A percentile compares a stretch with the other conserved stretches of the same genome.
phyloP scores from a whole-genome alignment of 2,797 vertebrate species.

The Phataginus tricuspis region DNA sequence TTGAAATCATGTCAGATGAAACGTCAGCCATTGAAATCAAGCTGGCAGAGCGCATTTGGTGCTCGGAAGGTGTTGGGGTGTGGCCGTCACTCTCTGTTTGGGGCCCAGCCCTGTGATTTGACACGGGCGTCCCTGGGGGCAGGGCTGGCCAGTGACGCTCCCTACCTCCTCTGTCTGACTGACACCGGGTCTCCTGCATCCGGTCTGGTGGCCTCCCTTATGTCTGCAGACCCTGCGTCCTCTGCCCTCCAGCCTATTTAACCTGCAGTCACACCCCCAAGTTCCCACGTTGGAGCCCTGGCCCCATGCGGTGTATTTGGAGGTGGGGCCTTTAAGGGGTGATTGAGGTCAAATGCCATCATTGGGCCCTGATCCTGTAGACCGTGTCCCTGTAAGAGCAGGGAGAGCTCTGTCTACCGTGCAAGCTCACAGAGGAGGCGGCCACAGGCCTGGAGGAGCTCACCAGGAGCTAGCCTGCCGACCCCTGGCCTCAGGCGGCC shows the following conservation, averaged over 20 bases:
- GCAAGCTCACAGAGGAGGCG: accelerated
- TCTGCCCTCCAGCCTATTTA: not conserved
- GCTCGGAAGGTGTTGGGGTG: accelerated
- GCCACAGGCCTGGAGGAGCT: not conserved
- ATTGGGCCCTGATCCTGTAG: not conserved
- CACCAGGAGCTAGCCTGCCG: not conserved
- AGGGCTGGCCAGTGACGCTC: not conserved
- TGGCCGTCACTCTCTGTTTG: too few relatives aligned
- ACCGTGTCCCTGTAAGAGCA: not conserved
- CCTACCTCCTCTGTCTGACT: too few relatives aligned
- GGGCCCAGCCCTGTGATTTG: too few relatives aligned
- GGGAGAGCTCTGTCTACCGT: accelerated
- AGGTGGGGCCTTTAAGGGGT: not conserved
- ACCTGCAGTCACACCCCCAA: too few relatives aligned
- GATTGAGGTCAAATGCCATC: not conserved
- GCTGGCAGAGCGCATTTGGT: not conserved
- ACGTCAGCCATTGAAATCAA: accelerated
- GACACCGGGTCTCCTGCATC: too few relatives aligned
- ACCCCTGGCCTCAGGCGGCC: not conserved
- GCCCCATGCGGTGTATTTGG: not conserved
- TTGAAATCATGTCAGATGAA: not conserved
- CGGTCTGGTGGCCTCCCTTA: not conserved
- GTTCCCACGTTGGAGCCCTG: not conserved
- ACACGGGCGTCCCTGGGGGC: accelerated
- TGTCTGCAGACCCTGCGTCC: too few relatives aligned